Evolutionary conservation across 2,797 vertebrate genomes (phyloP), one percentile per base, ranked within the genome.

Genomic region (Phrynocephalus guinanensis): DNA sequence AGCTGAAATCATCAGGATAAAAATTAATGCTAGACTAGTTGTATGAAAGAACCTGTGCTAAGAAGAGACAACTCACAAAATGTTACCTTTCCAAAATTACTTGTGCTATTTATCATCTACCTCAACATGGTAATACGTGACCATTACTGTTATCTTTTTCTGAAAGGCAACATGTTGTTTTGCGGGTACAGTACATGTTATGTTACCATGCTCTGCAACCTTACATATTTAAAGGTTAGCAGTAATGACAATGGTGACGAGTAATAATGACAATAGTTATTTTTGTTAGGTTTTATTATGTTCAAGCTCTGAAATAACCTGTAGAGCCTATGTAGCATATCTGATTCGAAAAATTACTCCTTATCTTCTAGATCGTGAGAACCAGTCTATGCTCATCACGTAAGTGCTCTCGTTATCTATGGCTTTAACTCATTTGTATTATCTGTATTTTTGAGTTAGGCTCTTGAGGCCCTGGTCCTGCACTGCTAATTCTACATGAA

Each of bases 361-460:
- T 91, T 95, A 93, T 92, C 86, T 96, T 94, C 48, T 96, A 99
- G 98, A 99, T 97, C 97, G 98, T 0, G 98, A 99, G 91, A 99
- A 99, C 96, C 98, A 99, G 95, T 99, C 98, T 93, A 99, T 99
- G 98, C 97, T 99, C 70, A 99, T 99, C 97, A 99, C 98, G 98
- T 99, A 97, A 98, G 98, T 98, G 22, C 56, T 87, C 66, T 11
- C 30, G 0, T 50, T 70, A 60, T 44, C 1, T 1, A 68, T 85
- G 66, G 24, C 82, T 79, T 66, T 60, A 50, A 10, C 5, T 83
- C 83, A 84, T 90, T 73, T 76, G 44, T 16, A 5, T 66, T 33
- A 50, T 33, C 22, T 22, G 1, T 82, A n/a, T 44, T 67, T 60
- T 52, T 70, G 26, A 60, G 4, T 60, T 33, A 38, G 38, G 3